These are phyloP conservation scores for Heliconius charithonia DNA, from an alignment of 2,888 invertebrate species.

Conservation along the genomic window DNA sequence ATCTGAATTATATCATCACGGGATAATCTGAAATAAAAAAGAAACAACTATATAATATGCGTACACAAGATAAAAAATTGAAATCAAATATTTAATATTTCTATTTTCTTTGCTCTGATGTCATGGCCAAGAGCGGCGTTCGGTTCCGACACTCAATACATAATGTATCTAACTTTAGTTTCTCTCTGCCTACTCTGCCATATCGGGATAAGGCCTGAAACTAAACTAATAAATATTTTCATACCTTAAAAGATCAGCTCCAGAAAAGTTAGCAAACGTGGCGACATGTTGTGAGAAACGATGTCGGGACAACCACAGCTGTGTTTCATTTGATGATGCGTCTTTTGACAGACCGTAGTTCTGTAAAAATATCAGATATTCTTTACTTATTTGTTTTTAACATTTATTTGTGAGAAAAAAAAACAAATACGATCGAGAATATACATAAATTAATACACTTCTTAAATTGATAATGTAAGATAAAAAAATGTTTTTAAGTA, in stretches of 20 bases:
- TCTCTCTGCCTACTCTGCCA: neutral
- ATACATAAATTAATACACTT: no score
- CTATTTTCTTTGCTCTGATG: no score
- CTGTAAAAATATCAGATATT: conserved; percentile 53
- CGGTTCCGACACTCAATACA: no score
- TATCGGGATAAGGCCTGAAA: neutral
- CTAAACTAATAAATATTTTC: neutral
- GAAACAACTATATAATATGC: neutral
- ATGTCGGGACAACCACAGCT: conserved; percentile 90
- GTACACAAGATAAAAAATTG: no score
- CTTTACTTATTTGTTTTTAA: neutral
- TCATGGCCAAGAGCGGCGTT: no score
- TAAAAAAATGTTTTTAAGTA: no score
- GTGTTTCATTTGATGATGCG: conserved; percentile 88
- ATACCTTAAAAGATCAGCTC: conserved; percentile 92
- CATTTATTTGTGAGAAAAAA: no score
- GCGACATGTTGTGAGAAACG: conserved; percentile 90
- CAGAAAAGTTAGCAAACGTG: conserved; percentile 93
- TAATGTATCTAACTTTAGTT: neutral
- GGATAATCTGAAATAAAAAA: conserved; percentile 83
- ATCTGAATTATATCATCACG: conserved; percentile 97
- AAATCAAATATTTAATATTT: no score
- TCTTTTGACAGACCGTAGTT: conserved; percentile 85
- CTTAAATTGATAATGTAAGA: no score
- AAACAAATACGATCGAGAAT: no score